phyloP scores from a whole-genome alignment of 2,888 invertebrate species.

The Hemicrepidius hirtus region DNA sequence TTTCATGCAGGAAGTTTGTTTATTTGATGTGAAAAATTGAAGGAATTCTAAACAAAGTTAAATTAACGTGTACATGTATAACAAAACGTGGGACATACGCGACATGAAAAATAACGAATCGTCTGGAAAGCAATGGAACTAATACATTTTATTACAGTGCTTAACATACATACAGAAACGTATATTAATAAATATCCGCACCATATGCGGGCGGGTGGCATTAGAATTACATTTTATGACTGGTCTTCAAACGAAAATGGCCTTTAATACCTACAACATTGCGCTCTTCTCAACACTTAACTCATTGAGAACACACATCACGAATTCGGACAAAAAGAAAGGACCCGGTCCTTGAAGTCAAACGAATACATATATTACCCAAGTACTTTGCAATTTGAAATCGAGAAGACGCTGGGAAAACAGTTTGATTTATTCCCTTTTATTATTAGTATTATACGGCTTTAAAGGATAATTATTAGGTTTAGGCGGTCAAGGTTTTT shows the following conservation, averaged over 20 bases:
- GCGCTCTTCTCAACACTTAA: conserved; percentile 26
- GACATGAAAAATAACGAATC: background rate
- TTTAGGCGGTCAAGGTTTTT: conserved; percentile 55
- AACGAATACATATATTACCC: conserved; percentile 54
- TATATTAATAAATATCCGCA: conserved; percentile 45
- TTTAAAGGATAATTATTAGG: conserved; percentile 49
- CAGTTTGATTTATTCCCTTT: conserved; percentile 45
- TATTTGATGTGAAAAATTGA: background rate
- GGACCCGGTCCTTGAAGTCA: conserved; percentile 55
- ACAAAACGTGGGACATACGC: background rate
- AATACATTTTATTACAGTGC: conserved; percentile 39
- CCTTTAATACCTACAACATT: conserved; percentile 15
- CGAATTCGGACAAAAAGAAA: conserved; percentile 56
- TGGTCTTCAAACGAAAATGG: conserved; percentile 25
- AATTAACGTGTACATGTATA: background rate
- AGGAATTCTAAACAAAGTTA: conserved; percentile 1
- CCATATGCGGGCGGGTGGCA: conserved; percentile 47
- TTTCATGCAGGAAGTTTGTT: conserved; percentile 1
- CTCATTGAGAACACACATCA: conserved; percentile 56
- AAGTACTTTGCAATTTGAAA: conserved; percentile 36
- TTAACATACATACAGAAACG: conserved; percentile 47
- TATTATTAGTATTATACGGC: conserved; percentile 32
- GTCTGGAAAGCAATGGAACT: conserved; percentile 33
- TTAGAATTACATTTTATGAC: conserved; percentile 42
- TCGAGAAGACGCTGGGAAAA: conserved; percentile 44